Evolutionary conservation across 2,113 vertebrate species (phyloP), one percentile per base, ranked within the genome.

Genomic region (Lagopus muta): DNA sequence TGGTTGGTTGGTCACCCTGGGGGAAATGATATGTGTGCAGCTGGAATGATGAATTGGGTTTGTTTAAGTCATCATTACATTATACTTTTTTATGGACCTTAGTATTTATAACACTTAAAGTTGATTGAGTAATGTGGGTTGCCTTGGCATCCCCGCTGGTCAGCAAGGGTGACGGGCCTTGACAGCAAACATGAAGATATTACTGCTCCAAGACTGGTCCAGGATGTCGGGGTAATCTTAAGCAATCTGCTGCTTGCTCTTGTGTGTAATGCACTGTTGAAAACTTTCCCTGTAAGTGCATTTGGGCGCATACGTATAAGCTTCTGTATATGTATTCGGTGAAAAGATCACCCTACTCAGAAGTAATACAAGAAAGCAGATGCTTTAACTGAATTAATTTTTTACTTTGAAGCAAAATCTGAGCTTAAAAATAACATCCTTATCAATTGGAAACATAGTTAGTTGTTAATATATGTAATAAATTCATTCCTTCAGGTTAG

Each of bases 1-100:
- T 98, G 98, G 96, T 96, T 98, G 94, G 95, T 96, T 97, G 96
- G 96, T 97, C 96, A 97, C 97, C 96, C 97, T 96, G 92, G 96
- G 97, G 98, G 93, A 95, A 97, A 97, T 97, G 95, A 97, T 97
- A 96, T 97, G 97, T 97, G 94, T 93, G 86, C 94, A 89, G 97
- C 89, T 92, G 88, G 82, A 97, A 98, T 98, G 98, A 99, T 98
- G 98, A 98, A 99, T 98, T 98, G 98, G 97, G 97, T 98, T 98
- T 98, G 98, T 98, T 98, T 98, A 98, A 98, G 97, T 97, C 97
- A 98, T 98, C 98, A 98, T 98, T 98, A 98, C 98, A 97, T 97
- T 98, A 97, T 97, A 97, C 96, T 98, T 98, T 98, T 98, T 98
- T 98, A 98, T 98, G 97, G 98, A 97, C 97, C 97, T 98, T 97